A percentile compares a stretch with the other conserved stretches of the same genome.
Conservation (phyloP, 2,888 invertebrate species). For the Dryomyza anilis region DNA sequence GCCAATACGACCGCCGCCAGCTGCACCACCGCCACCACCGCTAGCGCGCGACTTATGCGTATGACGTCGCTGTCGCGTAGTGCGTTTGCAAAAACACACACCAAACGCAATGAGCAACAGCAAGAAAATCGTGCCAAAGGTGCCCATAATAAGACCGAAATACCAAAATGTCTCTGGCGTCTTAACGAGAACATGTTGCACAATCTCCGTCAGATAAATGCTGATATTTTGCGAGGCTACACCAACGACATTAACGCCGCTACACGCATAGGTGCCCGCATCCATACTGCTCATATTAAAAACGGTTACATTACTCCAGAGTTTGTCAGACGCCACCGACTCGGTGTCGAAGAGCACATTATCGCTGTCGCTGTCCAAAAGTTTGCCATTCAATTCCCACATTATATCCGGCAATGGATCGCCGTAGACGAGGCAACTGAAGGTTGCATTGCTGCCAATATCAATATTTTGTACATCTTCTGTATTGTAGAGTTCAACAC, state of each 20-base stretch:
- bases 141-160: conserved; percentile 73
- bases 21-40: too few relatives aligned
- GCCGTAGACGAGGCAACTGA: conserved; percentile 80
- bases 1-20: too few relatives aligned
- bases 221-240: conserved; percentile 64
- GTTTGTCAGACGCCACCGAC: conserved; percentile 55
- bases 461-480: conserved; percentile 70
- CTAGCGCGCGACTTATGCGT: conserved; percentile 67
- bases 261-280: conserved; percentile 83
- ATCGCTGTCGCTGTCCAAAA: conserved; percentile 63
- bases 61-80: conserved; percentile 63
- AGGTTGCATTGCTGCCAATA: conserved; percentile 80
- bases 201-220: conserved; percentile 71
- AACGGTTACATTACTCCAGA: conserved; percentile 83
- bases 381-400: conserved; percentile 80
- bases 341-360: conserved; percentile 64
- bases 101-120: conserved; percentile 69
- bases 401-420: conserved; percentile 83
- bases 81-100: conserved; percentile 63
- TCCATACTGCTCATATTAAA: conserved; percentile 81
- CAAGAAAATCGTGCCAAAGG: conserved; percentile 70
- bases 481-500: conserved; percentile 68
- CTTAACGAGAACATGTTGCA: conserved; percentile 62
- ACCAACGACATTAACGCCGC: conserved; percentile 60
- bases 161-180: conserved; percentile 81